These are phyloP conservation scores for Leptinotarsa lineolata DNA, from an alignment of 1,140 invertebrate genomes.

Conservation along the genomic window DNA sequence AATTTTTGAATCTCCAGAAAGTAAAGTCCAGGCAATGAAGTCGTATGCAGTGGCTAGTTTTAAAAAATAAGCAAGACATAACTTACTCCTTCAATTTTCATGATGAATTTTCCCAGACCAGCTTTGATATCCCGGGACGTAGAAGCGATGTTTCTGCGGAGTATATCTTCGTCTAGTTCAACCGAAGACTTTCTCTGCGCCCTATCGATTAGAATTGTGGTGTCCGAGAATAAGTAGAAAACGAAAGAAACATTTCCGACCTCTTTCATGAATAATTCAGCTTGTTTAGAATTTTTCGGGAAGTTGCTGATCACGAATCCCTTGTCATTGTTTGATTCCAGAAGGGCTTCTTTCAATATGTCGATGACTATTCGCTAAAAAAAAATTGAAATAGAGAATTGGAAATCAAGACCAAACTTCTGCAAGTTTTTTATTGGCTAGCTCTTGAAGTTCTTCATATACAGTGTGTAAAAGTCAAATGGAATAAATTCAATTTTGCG, in stretches of 20 bases:
- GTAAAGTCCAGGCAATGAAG: no score
- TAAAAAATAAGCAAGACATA: background rate
- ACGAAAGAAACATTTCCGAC: slow-evolving; percentile 40
- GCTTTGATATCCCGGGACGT: slow-evolving; percentile 37
- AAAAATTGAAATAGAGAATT: background rate
- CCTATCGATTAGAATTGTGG: slow-evolving; percentile 31
- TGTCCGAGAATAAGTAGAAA: slow-evolving; percentile 39
- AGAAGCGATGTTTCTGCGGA: slow-evolving; percentile 35
- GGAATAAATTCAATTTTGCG: no score
- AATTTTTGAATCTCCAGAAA: no score
- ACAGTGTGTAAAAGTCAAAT: no score
- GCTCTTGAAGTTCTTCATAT: no score
- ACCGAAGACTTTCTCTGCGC: slow-evolving; percentile 27
- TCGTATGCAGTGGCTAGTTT: background rate
- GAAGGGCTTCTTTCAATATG: slow-evolving; percentile 44
- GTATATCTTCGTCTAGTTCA: slow-evolving; percentile 26
- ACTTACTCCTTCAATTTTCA: slow-evolving; percentile 30
- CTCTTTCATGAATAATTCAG: slow-evolving; percentile 43
- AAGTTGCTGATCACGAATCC: slow-evolving; percentile 43
- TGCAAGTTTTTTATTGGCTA: no score
- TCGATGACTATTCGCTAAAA: slow-evolving; percentile 40
- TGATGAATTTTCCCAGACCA: slow-evolving; percentile 24
- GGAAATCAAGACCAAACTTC: no score
- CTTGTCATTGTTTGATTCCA: slow-evolving; percentile 28
- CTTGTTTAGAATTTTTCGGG: slow-evolving; percentile 42